A percentile compares a stretch with the other conserved stretches of the same genome.
Evolutionary conservation across 1,140 invertebrate genomes (phyloP).

Genomic region (Psix sp.): DNA sequence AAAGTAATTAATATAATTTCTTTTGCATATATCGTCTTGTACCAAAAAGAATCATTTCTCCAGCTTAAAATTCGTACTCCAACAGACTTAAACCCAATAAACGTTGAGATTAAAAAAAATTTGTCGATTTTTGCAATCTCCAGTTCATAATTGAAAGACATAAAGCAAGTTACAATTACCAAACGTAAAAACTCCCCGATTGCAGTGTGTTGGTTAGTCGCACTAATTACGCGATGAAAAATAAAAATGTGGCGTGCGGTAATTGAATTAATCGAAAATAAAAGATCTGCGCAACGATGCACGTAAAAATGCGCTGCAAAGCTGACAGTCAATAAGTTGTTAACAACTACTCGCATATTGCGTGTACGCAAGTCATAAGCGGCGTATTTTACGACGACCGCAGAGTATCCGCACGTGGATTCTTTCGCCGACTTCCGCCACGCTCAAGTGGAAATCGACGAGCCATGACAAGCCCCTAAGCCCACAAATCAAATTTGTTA

Average conservation of each 20-base stretch:
- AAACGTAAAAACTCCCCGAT: constrained; percentile 1
- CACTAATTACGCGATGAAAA: constrained; percentile 19
- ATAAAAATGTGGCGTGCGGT: constrained; percentile 6
- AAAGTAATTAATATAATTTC: too few species aligned
- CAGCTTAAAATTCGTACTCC: too few species aligned
- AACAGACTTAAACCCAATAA: too few species aligned
- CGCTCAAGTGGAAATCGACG: constrained; percentile 23
- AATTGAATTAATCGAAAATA: constrained; percentile 26
- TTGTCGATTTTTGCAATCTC: too few species aligned
- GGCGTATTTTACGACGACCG: constrained; percentile 68
- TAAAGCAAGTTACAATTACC: constrained; percentile 2
- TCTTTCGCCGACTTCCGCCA: constrained; percentile 32
- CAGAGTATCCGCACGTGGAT: constrained; percentile 37
- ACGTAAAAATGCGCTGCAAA: constrained; percentile 27
- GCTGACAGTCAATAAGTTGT: constrained; percentile 28
- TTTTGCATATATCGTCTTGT: too few species aligned
- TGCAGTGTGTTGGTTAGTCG: too few species aligned
- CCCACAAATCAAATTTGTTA: constrained; percentile 16
- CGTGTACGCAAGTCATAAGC: constrained; percentile 34
- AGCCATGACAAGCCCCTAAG: constrained; percentile 20
- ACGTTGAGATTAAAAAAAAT: too few species aligned
- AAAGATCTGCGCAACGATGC: constrained; percentile 8
- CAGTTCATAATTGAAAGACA: too few species aligned
- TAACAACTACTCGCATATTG: constrained; percentile 27
- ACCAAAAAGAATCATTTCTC: too few species aligned